Percentiles rank a stretch among this genome's conserved stretches.
These are phyloP conservation scores for Junco hyemalis DNA, from an alignment of 2,113 vertebrate species.

Conservation along the genomic window DNA sequence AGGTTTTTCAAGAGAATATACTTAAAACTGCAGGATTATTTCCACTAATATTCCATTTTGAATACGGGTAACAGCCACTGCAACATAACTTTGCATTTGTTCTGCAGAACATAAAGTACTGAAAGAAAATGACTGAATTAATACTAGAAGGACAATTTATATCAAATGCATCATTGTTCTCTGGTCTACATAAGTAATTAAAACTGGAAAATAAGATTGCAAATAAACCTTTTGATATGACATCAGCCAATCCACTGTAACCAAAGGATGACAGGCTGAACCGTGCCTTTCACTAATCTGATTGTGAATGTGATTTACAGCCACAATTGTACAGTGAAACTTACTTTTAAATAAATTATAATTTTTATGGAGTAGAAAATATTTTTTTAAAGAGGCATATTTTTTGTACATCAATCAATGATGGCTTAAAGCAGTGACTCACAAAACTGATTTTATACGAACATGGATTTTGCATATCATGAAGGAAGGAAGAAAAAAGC, in stretches of 20 bases:
- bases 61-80: slow-evolving; percentile 33
- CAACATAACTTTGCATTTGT: slow-evolving; percentile 35
- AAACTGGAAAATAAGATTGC: slow-evolving; percentile 60
- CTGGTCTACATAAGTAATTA: slow-evolving; percentile 66
- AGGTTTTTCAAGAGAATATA: slow-evolving; percentile 14
- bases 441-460: neutral
- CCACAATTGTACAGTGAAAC: neutral
- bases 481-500: neutral
- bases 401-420: slow-evolving; percentile 11
- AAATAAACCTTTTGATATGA: slow-evolving; percentile 52
- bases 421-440: neutral
- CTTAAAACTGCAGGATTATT: slow-evolving; percentile 38
- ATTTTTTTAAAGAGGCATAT: neutral
- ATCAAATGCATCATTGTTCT: slow-evolving; percentile 24
- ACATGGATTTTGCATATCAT: neutral
- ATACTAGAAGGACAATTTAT: neutral
- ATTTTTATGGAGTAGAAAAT: slow-evolving; percentile 7
- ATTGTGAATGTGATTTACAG: slow-evolving; percentile 21
- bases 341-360: slow-evolving; percentile 38
- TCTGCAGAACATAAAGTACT: neutral
- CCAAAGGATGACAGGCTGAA: neutral
- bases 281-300: slow-evolving; percentile 43
- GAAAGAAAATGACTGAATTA: slow-evolving; percentile 35
- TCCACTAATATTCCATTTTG: slow-evolving; percentile 22
- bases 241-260: slow-evolving; percentile 49